Evolutionary conservation across 2,888 invertebrate species (phyloP).

Genomic region (Tipula lateralis): DNA sequence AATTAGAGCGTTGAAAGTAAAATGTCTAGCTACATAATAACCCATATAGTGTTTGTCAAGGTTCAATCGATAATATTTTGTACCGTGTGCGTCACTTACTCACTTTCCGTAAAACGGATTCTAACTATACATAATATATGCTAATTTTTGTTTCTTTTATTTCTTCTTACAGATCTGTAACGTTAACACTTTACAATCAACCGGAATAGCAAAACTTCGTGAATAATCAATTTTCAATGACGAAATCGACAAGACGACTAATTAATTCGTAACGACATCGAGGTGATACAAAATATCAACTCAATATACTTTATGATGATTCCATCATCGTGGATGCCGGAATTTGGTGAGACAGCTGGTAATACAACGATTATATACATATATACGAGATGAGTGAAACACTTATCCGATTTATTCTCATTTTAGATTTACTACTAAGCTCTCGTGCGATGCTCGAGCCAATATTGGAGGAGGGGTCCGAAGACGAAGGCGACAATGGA

Average conservation of each 20-base stretch:
- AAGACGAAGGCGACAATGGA: slow-evolving; percentile 54
- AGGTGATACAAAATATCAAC: neutral
- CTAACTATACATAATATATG: no score
- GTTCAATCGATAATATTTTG: no score
- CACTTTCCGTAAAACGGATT: no score
- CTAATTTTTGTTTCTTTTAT: neutral
- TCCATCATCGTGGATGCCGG: slow-evolving; percentile 27
- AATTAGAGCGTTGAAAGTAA: neutral
- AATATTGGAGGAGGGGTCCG: slow-evolving; percentile 83
- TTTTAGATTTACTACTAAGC: slow-evolving; percentile 43
- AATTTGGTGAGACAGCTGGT: slow-evolving; percentile 29
- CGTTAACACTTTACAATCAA: neutral
- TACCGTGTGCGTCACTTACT: neutral
- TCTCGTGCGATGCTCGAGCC: slow-evolving; percentile 63
- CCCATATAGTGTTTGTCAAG: neutral
- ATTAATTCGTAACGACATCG: neutral
- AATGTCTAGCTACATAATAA: neutral
- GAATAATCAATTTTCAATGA: neutral
- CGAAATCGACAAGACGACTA: neutral
- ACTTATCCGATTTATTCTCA: neutral
- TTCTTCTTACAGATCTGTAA: neutral
- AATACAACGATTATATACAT: neutral
- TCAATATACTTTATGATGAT: slow-evolving; percentile 6
- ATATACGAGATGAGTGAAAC: neutral
- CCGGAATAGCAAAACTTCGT: neutral